These are phyloP conservation scores for Lagopus muta DNA, from an alignment of 2,113 vertebrate genomes.

Conservation along the genomic window DNA sequence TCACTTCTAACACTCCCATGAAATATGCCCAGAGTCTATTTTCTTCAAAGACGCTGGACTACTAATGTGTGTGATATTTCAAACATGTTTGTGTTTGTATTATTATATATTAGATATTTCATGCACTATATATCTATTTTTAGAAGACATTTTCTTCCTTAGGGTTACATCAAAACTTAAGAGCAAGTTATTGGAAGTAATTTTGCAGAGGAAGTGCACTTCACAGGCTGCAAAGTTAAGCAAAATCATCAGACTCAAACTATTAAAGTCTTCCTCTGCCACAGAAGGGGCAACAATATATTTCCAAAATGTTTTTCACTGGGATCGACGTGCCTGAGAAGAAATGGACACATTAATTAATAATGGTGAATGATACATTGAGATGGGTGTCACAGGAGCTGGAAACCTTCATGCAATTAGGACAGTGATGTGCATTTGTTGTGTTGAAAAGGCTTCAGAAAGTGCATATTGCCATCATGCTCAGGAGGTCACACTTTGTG, in stretches of 20 bases:
- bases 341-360: neutral
- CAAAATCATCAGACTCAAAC: neutral
- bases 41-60: neutral
- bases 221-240: neutral
- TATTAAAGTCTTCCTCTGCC: neutral
- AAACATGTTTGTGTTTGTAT: no score
- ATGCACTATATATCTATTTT: neutral
- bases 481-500: neutral
- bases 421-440: neutral
- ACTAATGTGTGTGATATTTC: no score
- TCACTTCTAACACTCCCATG: neutral
- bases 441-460: neutral
- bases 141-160: neutral
- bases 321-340: neutral
- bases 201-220: neutral
- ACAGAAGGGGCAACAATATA: neutral
- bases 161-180: neutral
- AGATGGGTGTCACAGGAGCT: neutral
- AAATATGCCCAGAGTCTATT: neutral
- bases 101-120: neutral
- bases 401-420: neutral
- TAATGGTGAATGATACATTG: neutral
- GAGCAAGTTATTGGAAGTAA: fast-evolving
- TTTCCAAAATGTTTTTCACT: neutral
- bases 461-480: fast-evolving